A percentile compares a stretch with the other conserved stretches of the same genome.
Evolutionary conservation across 2,113 vertebrate species (phyloP).

Genomic region (Setophaga kirtlandii): DNA sequence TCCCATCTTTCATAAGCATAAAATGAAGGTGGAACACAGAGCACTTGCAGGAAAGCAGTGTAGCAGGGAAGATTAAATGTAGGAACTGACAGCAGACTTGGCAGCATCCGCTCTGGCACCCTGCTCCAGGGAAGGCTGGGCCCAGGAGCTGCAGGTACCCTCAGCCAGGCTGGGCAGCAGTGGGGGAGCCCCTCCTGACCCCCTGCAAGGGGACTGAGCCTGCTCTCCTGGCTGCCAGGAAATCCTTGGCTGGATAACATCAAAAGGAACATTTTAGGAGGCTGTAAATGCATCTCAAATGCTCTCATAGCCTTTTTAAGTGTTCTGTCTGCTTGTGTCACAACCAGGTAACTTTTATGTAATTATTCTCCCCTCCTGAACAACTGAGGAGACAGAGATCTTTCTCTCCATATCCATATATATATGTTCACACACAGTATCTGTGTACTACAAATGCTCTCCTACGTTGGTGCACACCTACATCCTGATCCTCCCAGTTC

Average conservation of each 20-base stretch:
- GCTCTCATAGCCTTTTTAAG: neutral
- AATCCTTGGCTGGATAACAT: neutral
- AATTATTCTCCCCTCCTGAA: neutral
- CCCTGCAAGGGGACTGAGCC: neutral
- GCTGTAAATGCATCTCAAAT: neutral
- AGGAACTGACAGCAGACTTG: slow-evolving; percentile 49
- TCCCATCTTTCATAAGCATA: slow-evolving; percentile 64
- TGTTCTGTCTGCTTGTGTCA: neutral
- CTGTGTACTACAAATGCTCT: neutral
- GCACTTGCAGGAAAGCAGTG: neutral
- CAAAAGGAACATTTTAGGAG: neutral
- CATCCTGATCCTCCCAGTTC: neutral
- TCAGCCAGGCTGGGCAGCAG: neutral
- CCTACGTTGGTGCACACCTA: neutral
- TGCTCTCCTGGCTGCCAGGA: neutral
- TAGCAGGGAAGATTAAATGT: slow-evolving; percentile 32
- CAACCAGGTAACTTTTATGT: neutral
- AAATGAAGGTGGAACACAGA: slow-evolving; percentile 54
- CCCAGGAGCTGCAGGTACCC: neutral
- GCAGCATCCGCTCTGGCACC: neutral
- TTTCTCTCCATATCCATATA: neutral
- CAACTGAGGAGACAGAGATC: neutral
- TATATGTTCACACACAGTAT: neutral
- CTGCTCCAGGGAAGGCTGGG: neutral
- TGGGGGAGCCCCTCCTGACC: neutral